phyloP scores from a whole-genome alignment of 2,888 invertebrate genomes.

The Atrina japonica region DNA sequence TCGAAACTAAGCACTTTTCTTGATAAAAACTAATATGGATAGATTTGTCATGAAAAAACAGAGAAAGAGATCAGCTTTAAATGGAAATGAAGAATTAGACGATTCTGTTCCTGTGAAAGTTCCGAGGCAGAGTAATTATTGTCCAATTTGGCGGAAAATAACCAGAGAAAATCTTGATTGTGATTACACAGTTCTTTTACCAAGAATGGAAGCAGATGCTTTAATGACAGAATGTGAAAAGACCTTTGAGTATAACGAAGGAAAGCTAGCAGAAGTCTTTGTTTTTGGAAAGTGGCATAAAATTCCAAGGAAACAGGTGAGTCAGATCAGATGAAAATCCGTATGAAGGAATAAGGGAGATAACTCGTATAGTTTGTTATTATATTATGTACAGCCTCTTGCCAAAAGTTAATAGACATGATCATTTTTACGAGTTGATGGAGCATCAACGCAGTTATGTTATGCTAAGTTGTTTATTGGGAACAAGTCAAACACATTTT shows the following conservation, averaged over 20 bases:
- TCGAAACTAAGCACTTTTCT: no score
- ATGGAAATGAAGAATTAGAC: no score
- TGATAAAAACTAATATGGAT: no score
- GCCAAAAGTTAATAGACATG: no score
- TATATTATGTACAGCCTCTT: not conserved
- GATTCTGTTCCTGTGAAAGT: no score
- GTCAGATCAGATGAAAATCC: no score
- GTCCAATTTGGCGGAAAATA: conserved; percentile 54
- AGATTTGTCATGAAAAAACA: no score
- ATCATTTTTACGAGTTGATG: no score
- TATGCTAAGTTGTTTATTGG: no score
- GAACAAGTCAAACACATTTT: no score
- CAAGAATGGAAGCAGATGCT: conserved; percentile 81
- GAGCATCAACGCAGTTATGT: no score
- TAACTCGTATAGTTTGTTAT: not conserved
- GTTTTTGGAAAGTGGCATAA: conserved; percentile 86
- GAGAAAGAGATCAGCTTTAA: no score
- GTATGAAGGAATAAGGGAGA: conserved; percentile 5
- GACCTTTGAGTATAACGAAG: conserved; percentile 85
- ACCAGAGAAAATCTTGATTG: conserved; percentile 83
- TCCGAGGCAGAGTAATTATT: not conserved
- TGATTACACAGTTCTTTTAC: conserved; percentile 83
- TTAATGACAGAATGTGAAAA: conserved; percentile 83
- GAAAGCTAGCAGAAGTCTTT: conserved; percentile 85
- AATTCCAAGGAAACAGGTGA: conserved; percentile 86